A percentile compares a stretch with the other conserved stretches of the same genome.
phyloP scores from a whole-genome alignment of 2,113 vertebrate species.

The Polypterus bichir region DNA sequence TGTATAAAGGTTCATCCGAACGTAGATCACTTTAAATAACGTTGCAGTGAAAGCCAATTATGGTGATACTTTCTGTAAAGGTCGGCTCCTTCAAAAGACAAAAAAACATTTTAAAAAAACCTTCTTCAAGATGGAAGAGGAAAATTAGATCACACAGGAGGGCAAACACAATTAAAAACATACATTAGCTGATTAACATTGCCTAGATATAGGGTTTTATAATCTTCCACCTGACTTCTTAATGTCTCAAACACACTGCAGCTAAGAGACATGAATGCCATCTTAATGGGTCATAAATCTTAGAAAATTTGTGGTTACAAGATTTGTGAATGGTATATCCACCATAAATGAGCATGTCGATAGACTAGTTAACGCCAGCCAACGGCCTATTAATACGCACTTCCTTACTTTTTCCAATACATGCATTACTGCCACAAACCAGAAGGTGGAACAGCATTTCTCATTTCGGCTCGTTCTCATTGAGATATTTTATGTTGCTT shows the following conservation, averaged over 20 bases:
- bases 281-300: conserved; percentile 50
- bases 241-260: conserved; percentile 28
- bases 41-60: conserved; percentile 5
- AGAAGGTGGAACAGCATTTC: no score
- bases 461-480: no score
- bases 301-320: conserved; percentile 47
- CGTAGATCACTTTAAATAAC: conserved; percentile 8
- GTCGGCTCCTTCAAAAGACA: not conserved
- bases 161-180: conserved; percentile 38
- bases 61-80: not conserved
- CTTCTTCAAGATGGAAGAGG: not conserved
- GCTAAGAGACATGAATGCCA: conserved; percentile 45
- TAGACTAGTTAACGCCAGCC: conserved; percentile 19
- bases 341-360: not conserved
- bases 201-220: not conserved
- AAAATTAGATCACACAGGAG: not conserved
- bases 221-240: not conserved
- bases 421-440: no score
- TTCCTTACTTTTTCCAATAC: no score
- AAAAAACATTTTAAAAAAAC: not conserved
- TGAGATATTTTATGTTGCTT: no score
- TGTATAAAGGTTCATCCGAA: conserved; percentile 6
- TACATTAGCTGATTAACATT: conserved; percentile 34
- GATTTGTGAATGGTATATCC: conserved; percentile 32
- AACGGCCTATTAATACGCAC: conserved; percentile 10